A percentile compares a stretch with the other conserved stretches of the same genome.
phyloP scores from a whole-genome alignment of 2,888 invertebrate species.

The Gymnosoma rotundatum region DNA sequence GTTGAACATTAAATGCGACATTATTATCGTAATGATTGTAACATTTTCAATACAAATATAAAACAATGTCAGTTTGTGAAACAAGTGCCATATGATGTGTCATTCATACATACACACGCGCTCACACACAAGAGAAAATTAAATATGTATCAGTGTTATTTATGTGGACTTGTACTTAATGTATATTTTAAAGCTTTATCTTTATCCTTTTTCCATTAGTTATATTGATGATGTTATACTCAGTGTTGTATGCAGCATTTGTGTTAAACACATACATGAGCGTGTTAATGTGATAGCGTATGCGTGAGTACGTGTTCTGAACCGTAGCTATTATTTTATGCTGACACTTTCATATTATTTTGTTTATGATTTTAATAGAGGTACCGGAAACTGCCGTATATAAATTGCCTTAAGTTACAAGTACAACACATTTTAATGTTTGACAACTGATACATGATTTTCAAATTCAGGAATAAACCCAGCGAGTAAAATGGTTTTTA shows the following conservation, averaged over 20 bases:
- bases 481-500: background rate
- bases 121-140: too few species aligned
- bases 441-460: constrained; percentile 54
- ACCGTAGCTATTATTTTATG: background rate
- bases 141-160: background rate
- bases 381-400: constrained; percentile 57
- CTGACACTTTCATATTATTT: constrained; percentile 33
- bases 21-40: constrained; percentile 15
- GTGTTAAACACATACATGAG: background rate
- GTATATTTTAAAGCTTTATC: constrained; percentile 67
- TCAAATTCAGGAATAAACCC: constrained; percentile 24
- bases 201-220: constrained; percentile 71
- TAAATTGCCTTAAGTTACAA: constrained; percentile 53
- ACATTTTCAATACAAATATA: constrained; percentile 39
- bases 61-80: constrained; percentile 28
- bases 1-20: constrained; percentile 49
- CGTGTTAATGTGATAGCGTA: background rate
- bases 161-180: background rate
- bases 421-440: constrained; percentile 47
- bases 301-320: constrained; percentile 5
- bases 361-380: constrained; percentile 52
- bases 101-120: background rate
- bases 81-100: constrained; percentile 34
- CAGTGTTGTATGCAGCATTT: constrained; percentile 10
- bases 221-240: constrained; percentile 67